Conservation (phyloP, 1,140 invertebrate species). For the Linepithema humile region DNA sequence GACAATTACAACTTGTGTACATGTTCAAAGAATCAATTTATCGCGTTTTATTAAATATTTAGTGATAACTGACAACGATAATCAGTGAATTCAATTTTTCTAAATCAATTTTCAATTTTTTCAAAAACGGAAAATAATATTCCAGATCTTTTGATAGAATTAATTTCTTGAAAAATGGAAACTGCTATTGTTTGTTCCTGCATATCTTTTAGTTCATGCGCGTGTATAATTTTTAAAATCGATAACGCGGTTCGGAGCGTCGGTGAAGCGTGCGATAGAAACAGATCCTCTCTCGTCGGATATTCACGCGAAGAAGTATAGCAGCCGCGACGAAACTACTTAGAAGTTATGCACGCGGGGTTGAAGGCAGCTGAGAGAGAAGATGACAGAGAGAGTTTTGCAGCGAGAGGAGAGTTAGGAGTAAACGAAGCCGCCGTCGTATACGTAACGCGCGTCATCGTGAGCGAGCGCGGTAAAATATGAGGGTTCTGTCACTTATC, state of each 20-base stretch:
- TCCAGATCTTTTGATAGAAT: background rate
- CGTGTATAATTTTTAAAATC: background rate
- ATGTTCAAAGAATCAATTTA: background rate
- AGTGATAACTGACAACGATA: background rate
- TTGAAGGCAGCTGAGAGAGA: background rate
- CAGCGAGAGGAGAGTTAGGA: constrained; percentile 20
- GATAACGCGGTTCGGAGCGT: constrained; percentile 3
- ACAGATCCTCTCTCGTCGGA: background rate
- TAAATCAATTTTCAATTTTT: background rate
- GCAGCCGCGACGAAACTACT: constrained; percentile 28
- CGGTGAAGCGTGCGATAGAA: background rate
- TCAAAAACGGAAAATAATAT: background rate
- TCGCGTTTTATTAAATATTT: background rate
- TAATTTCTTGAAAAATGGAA: background rate
- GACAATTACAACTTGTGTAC: background rate
- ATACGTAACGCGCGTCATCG: constrained; percentile 30
- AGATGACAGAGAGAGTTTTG: constrained; percentile 5
- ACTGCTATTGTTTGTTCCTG: background rate
- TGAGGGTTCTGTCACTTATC: constrained; percentile 40
- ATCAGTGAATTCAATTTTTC: background rate
- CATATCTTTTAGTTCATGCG: background rate
- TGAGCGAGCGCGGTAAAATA: constrained; percentile 35
- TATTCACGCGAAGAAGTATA: constrained; percentile 34
- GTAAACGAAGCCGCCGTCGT: constrained; percentile 24
- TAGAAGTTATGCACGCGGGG: constrained; percentile 28